These are phyloP conservation scores for Baccha elongata DNA, from an alignment of 2,888 invertebrate genomes.

Conservation along the genomic window DNA sequence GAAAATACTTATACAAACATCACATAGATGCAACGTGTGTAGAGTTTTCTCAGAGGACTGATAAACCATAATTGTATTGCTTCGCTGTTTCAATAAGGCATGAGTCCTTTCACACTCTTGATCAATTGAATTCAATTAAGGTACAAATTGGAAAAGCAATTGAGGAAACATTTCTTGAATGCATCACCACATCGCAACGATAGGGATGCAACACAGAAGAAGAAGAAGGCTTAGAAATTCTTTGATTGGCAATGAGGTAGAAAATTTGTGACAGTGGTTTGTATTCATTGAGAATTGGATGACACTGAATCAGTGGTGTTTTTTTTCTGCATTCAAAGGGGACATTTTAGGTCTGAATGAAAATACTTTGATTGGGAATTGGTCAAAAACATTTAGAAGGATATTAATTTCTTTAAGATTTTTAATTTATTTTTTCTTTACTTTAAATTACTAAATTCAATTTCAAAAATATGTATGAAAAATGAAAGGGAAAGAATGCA, in stretches of 20 bases:
- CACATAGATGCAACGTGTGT: slow-evolving; percentile 18
- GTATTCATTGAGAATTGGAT: slow-evolving; percentile 41
- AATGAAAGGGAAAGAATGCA: no score
- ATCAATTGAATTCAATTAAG: slow-evolving; percentile 69
- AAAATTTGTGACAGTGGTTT: slow-evolving; percentile 48
- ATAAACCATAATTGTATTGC: slow-evolving; percentile 29
- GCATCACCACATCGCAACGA: not conserved
- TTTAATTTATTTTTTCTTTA: no score
- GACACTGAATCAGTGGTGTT: slow-evolving; percentile 8
- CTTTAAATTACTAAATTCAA: no score
- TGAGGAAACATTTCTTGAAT: slow-evolving; percentile 36
- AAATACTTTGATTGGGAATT: slow-evolving; percentile 36
- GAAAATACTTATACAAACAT: not conserved
- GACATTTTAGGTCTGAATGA: slow-evolving; percentile 23
- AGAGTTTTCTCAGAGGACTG: slow-evolving; percentile 39
- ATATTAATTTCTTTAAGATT: no score
- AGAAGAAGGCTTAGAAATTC: slow-evolving; percentile 24
- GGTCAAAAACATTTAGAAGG: no score
- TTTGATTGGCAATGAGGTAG: slow-evolving; percentile 34
- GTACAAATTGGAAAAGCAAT: slow-evolving; percentile 62
- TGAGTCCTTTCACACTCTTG: slow-evolving; percentile 61
- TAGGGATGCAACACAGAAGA: not conserved
- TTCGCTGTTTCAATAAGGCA: slow-evolving; percentile 34
- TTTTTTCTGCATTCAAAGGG: slow-evolving; percentile 5
- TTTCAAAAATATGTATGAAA: no score